Evolutionary conservation across 1,140 invertebrate species (phyloP).

Genomic region (Gonatopus flavifemur): DNA sequence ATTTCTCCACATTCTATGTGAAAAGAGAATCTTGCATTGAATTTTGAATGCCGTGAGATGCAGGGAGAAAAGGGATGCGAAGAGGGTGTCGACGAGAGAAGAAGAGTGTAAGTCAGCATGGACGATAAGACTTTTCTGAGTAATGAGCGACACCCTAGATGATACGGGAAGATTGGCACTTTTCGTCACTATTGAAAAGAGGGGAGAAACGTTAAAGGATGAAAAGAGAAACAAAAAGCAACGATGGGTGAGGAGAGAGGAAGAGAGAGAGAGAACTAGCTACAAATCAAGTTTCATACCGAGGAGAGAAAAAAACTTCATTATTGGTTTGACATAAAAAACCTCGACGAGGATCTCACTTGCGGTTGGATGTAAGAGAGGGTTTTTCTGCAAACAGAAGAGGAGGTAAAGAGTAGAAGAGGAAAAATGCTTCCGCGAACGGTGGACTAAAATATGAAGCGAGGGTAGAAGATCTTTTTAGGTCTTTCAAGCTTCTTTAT

Average conservation of each 20-base stretch:
- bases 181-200: slow-evolving; percentile 27
- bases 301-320: slow-evolving; percentile 53
- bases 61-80: slow-evolving; percentile 17
- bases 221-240: slow-evolving; percentile 1
- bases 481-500: too few species aligned
- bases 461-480: slow-evolving; percentile 8
- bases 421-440: slow-evolving; percentile 15
- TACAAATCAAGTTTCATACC: slow-evolving; percentile 57
- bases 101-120: slow-evolving; percentile 33
- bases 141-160: slow-evolving; percentile 58
- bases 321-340: slow-evolving; percentile 58
- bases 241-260: background rate
- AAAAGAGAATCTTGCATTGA: too few species aligned
- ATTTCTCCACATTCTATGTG: too few species aligned
- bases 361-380: slow-evolving; percentile 13
- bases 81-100: slow-evolving; percentile 23
- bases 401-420: slow-evolving; percentile 4
- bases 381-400: slow-evolving; percentile 5
- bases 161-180: slow-evolving; percentile 54
- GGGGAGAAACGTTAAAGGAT: slow-evolving; percentile 1
- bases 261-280: slow-evolving; percentile 20
- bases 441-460: slow-evolving; percentile 24
- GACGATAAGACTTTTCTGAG: slow-evolving; percentile 52
- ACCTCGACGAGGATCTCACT: slow-evolving; percentile 28
- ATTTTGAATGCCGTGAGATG: too few species aligned